phyloP scores from a whole-genome alignment of 1,140 invertebrate species.

The Drosophila subpulchrella region DNA sequence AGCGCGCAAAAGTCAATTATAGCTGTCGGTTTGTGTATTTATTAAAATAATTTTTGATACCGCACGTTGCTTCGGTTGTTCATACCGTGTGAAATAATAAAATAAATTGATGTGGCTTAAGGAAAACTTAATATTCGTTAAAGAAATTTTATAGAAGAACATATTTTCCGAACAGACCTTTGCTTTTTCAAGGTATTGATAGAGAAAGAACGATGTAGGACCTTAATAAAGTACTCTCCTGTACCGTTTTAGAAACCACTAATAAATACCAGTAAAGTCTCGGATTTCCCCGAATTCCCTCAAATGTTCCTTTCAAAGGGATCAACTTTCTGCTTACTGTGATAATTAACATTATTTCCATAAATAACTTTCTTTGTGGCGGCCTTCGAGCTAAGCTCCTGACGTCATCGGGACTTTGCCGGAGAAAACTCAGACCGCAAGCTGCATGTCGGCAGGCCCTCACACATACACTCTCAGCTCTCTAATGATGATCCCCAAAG shows the following conservation, averaged over 20 bases:
- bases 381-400: conserved; percentile 8
- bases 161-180: neutral
- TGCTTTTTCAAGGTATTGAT: no score
- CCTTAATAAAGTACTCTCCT: neutral
- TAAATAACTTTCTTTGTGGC: conserved; percentile 45
- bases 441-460: conserved; percentile 25
- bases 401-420: conserved; percentile 41
- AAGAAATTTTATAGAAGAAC: neutral
- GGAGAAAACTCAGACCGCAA: conserved; percentile 36
- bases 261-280: neutral
- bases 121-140: neutral
- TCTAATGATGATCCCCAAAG: conserved; percentile 80
- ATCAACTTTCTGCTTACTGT: conserved; percentile 1
- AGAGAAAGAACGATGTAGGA: neutral
- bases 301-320: neutral
- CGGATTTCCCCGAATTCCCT: neutral
- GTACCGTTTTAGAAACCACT: neutral
- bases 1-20: neutral
- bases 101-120: neutral
- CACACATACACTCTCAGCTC: conserved; percentile 1
- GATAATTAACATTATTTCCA: conserved; percentile 42
- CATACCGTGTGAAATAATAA: neutral
- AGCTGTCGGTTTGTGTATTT: neutral
- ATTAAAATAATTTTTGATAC: neutral
- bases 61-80: neutral